These are phyloP conservation scores for rat (Rattus norvegicus) DNA, from an alignment of 2,113 vertebrate genomes.

Conservation along the genomic window GRCr8 NC_086033.1:71708501-71709000, in stretches of 20 bases:
- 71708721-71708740: background rate
- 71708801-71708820: background rate
- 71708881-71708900: background rate
- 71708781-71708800: background rate
- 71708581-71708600: background rate
- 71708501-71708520: conserved; percentile 70
- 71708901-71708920: background rate
- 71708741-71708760: no score
- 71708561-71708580: conserved; percentile 58
- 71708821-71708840: background rate
- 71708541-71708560: conserved; percentile 19
- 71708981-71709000: background rate
- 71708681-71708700: background rate
- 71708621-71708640: background rate
- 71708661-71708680: background rate
- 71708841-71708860: background rate
- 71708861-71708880: background rate
- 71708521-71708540: conserved; percentile 12
- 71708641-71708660: background rate
- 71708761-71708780: background rate
- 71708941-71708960: background rate
- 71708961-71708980: background rate
- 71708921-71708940: background rate
- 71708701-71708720: background rate
- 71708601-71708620: background rate